Base-by-base conservation (phyloP, 2,113 vertebrate species). In the Oceanites oceanicus region DNA sequence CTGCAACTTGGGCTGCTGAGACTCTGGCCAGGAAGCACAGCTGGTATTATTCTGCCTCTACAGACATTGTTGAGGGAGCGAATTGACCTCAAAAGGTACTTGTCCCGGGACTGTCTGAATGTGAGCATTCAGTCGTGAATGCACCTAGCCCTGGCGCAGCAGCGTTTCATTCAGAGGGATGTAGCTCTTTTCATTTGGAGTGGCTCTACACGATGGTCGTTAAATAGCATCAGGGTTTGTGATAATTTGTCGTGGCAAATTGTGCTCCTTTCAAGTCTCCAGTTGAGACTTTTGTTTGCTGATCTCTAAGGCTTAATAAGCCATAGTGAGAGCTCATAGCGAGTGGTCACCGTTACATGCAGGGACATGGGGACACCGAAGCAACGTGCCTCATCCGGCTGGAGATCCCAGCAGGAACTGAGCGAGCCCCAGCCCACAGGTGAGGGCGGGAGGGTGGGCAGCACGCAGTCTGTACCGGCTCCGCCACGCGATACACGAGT, bases 401-500 rank as follows among this genome's bases (percentile, higher is more conserved):
- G 84, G 42, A 26, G 53, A 36, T 76, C 40, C 25, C 63, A 25
- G 7, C 0, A 7, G 59, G 67, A 67, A 4, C 34, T 1, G 36
- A 18, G n/a, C 2, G 7, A 91, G 45, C 44, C 40, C 45, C 11
- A 9, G 0, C 13, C 9, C 0, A 0, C 15, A 38, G 52, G 40
- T 49, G 16, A 4, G 8, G 75, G 86, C 38, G 13, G 82, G 32
- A 29, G 27, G 38, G 19, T 27, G 25, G 27, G 58, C 74, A 91
- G 78, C 55, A 5, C 1, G 4, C 26, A 32, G 36, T 8, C 63
- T 2, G 0, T 9, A 8, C 15, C 25, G 1, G 44, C 62, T 34
- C 87, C 59, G 17, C 65, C 11, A 0, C 2, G 0, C 11, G 3
- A 6, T 32, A 5, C 2, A 0, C 6, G 1, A 26, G 42, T 3